A percentile compares a stretch with the other conserved stretches of the same genome.
Evolutionary conservation across 2,888 invertebrate genomes (phyloP).

Genomic region (Lithosia quadra): DNA sequence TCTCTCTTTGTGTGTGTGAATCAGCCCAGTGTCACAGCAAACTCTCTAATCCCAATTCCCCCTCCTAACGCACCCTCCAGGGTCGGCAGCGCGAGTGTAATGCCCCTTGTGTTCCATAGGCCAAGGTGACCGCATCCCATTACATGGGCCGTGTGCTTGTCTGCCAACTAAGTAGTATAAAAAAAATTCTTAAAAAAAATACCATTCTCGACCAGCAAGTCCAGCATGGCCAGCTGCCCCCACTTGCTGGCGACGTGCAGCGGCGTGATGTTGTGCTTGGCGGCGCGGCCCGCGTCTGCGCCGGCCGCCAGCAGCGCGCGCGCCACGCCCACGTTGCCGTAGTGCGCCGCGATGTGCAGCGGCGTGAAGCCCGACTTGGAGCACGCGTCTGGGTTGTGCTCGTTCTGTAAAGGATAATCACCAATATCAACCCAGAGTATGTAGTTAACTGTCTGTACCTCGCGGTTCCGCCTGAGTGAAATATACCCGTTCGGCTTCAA

Average conservation of each 20-base stretch:
- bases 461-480: too few relatives aligned
- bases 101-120: too few relatives aligned
- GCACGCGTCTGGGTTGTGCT: conserved; percentile 98
- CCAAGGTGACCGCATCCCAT: too few relatives aligned
- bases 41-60: too few relatives aligned
- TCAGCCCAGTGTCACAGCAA: too few relatives aligned
- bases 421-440: neutral
- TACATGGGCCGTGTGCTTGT: too few relatives aligned
- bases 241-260: conserved; percentile 99
- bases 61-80: too few relatives aligned
- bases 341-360: conserved; percentile 99
- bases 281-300: conserved; percentile 98
- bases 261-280: conserved; percentile 99
- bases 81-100: too few relatives aligned
- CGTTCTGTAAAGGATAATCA: conserved; percentile 88
- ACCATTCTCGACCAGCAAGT: conserved; percentile 93
- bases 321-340: conserved; percentile 98
- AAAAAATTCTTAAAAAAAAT: conserved; percentile 30
- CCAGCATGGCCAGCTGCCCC: conserved; percentile 98
- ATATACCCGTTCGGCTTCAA: too few relatives aligned
- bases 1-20: too few relatives aligned
- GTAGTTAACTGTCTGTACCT: too few relatives aligned
- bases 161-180: too few relatives aligned
- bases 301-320: conserved; percentile 95
- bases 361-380: conserved; percentile 99